These are phyloP conservation scores for Telmatochromis sp. DNA, from an alignment of 2,113 vertebrate species.

Conservation along the genomic window DNA sequence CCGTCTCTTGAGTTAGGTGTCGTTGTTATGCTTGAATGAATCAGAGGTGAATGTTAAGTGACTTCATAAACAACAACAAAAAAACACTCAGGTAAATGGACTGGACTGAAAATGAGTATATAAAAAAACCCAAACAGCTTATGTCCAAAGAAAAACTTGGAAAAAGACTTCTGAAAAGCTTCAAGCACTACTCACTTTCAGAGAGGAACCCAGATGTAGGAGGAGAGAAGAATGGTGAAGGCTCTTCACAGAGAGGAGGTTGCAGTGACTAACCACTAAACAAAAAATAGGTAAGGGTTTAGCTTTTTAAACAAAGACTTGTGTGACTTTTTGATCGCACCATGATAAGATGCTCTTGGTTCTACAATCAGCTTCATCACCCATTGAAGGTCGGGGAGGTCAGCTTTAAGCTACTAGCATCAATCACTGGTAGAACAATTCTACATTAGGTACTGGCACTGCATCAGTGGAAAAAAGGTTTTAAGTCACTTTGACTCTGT, in stretches of 20 bases:
- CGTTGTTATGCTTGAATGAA: not conserved
- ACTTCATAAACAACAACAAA: not conserved
- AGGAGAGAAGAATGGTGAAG: not conserved
- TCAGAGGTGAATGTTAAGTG: not conserved
- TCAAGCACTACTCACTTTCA: not conserved
- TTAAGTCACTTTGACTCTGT: not conserved
- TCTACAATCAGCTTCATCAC: not conserved
- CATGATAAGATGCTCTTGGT: not conserved
- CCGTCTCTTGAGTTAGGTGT: not conserved
- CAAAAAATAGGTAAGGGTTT: not conserved
- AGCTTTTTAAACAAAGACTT: not conserved
- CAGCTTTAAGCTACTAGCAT: not conserved
- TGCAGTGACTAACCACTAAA: not conserved
- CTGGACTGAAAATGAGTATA: not conserved
- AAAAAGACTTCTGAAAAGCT: not conserved
- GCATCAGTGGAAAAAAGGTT: not conserved
- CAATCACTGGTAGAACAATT: not conserved
- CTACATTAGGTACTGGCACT: not conserved
- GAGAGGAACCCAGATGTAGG: not conserved
- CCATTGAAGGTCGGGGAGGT: not conserved
- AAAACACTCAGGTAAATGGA: not conserved
- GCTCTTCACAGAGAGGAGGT: not conserved
- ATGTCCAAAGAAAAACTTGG: not conserved
- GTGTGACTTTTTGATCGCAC: not conserved
- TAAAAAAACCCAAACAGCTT: rapidly evolving